A percentile compares a stretch with the other conserved stretches of the same genome.
Conservation (phyloP, 1,140 invertebrate genomes). For the Hypothenemus hampei region DNA sequence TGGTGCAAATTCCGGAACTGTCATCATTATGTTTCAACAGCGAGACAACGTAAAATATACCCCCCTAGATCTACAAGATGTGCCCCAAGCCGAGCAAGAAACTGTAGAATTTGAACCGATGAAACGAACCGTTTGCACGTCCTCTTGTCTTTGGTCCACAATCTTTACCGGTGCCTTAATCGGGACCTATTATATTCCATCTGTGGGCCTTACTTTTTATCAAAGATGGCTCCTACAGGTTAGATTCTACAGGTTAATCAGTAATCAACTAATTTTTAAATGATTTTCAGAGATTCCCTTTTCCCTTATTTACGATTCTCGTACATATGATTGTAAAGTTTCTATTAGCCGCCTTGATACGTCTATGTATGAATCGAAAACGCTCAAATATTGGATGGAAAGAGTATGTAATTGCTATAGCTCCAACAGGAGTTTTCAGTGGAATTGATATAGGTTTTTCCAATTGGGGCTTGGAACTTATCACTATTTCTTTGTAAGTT, state of each 20-base stretch:
- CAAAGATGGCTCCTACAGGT: conserved; percentile 89
- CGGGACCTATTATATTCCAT: conserved; percentile 79
- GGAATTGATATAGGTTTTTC: conserved; percentile 96
- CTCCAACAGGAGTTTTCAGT: conserved; percentile 80
- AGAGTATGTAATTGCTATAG: conserved; percentile 58
- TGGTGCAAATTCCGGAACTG: neutral
- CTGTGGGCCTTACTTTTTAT: conserved; percentile 94
- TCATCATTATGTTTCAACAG: conserved; percentile 39
- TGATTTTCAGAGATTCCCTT: conserved; percentile 67
- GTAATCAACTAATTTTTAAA: neutral
- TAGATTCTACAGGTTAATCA: conserved; percentile 14
- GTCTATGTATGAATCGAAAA: conserved; percentile 57
- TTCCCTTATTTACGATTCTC: conserved; percentile 76
- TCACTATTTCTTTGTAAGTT: conserved; percentile 83
- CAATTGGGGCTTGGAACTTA: conserved; percentile 92
- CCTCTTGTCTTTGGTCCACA: conserved; percentile 38
- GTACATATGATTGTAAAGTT: conserved; percentile 84
- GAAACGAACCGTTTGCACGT: conserved; percentile 36
- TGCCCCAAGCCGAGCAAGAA: conserved; percentile 26
- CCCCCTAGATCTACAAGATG: conserved; percentile 27
- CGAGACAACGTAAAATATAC: conserved; percentile 36
- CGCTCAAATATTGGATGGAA: conserved; percentile 65
- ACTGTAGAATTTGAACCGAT: conserved; percentile 35
- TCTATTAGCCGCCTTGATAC: conserved; percentile 62
- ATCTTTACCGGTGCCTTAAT: conserved; percentile 55